phyloP scores from a whole-genome alignment of 2,113 vertebrate genomes.

The Gymnocephalus cernua region DNA sequence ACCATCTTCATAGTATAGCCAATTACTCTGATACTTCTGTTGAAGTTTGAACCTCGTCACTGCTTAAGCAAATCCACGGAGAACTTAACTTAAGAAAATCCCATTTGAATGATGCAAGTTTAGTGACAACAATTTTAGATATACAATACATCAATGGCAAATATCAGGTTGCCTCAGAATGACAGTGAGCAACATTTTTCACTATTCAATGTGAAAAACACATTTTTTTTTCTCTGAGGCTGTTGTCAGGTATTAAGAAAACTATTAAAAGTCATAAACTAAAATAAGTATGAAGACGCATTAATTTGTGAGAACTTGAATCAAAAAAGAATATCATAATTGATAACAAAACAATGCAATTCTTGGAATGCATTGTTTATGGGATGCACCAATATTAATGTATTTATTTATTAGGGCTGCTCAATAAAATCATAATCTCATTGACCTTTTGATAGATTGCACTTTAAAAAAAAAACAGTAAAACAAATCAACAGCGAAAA shows the following conservation, averaged over 20 bases:
- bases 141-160: not conserved
- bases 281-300: not conserved
- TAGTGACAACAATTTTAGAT: not conserved
- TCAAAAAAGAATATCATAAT: no score
- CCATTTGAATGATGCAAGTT: not conserved
- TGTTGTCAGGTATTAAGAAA: no score
- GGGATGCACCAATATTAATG: not conserved
- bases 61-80: not conserved
- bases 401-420: no score
- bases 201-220: not conserved
- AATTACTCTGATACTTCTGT: not conserved
- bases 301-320: not conserved
- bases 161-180: not conserved
- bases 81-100: not conserved
- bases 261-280: not conserved
- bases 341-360: no score
- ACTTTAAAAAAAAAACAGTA: no score
- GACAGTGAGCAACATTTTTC: not conserved
- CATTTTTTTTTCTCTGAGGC: no score
- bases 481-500: no score
- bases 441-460: no score
- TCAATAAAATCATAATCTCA: no score
- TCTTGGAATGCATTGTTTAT: not conserved
- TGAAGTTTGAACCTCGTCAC: not conserved
- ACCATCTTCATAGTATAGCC: no score